These are phyloP conservation scores for Bungarus multicinctus DNA, from an alignment of 2,113 vertebrate genomes.

Conservation along the genomic window DNA sequence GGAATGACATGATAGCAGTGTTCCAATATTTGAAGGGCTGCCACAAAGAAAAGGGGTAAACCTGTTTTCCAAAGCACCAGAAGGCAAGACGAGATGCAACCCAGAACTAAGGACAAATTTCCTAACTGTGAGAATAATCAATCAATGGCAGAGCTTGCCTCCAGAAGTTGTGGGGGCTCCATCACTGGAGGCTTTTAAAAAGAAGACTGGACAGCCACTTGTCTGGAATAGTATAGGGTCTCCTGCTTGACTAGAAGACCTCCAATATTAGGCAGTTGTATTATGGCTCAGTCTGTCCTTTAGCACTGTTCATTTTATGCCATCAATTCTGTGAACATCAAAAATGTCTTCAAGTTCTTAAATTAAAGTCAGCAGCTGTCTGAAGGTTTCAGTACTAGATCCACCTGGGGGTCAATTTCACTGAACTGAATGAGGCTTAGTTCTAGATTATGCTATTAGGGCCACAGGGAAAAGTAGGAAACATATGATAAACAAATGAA, in stretches of 20 bases:
- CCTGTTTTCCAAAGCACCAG: background rate
- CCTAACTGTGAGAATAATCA: background rate
- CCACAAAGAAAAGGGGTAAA: background rate
- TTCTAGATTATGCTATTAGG: background rate
- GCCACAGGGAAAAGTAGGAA: background rate
- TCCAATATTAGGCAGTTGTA: background rate
- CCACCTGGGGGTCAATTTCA: background rate
- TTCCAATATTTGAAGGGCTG: background rate
- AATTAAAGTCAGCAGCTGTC: background rate
- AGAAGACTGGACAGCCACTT: background rate
- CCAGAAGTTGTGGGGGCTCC: background rate
- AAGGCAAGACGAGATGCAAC: background rate
- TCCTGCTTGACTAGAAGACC: background rate
- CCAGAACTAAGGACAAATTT: background rate
- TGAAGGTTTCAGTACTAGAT: background rate
- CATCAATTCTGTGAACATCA: background rate
- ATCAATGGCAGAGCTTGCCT: background rate
- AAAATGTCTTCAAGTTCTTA: background rate
- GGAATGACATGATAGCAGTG: background rate
- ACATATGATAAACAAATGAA: rapidly evolving
- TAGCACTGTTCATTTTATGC: background rate
- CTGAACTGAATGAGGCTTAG: background rate
- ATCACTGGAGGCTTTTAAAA: background rate
- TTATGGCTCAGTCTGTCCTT: background rate
- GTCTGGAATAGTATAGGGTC: background rate